Base-by-base conservation (phyloP, 1,140 invertebrate species). In the Papilio machaon region DNA sequence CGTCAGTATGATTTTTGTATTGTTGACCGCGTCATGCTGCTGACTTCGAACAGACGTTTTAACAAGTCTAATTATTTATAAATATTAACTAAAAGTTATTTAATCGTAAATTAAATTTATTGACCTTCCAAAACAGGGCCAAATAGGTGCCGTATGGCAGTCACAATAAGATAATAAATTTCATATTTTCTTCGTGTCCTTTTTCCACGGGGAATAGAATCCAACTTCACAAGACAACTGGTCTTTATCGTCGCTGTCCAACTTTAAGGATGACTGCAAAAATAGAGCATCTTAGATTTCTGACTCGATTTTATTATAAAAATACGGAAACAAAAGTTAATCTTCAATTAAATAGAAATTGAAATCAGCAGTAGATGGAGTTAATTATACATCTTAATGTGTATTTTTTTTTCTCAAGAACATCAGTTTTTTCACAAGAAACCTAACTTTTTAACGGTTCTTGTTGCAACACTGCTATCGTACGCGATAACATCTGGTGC, bases 181-280 rank as follows among this genome's bases (percentile, higher is more conserved):
- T 58, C 17, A 58, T n/a, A 58, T 19, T n/a, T n/a, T 58, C 54
- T 58, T 58, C 17, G 54, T 58, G n/a, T 23, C 19, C 52, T 77
- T n/a, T 58, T 17, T 58, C 17, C 17, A 58, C 17, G 54, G 54
- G 54, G 17, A n/a, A 58, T 58, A 17, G 2, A 6, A n/a, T 58
- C 54, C 54, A 19, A 58, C 17, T 8, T 58, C 54, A 58, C 54
- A 17, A 58, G 2, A 58, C 17, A 58, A 58, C 17, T 58, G 17
- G 17, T 58, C 54, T 58, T 58, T 58, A 58, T 58, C 54, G n/a
- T 58, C 54, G 54, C 54, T 58, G 17, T 58, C 54, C 54, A 58
- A 58, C 0, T 58, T 58, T 58, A 58, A 58, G 17, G 54, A 58
- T n/a, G 54, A 58, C 54, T 58, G 54, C 54, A 58, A 58, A 58